Evolutionary conservation across 1,140 invertebrate genomes (phyloP), one percentile per base, ranked within the genome.

Genomic region (honey bee (Apis mellifera)): DNA sequence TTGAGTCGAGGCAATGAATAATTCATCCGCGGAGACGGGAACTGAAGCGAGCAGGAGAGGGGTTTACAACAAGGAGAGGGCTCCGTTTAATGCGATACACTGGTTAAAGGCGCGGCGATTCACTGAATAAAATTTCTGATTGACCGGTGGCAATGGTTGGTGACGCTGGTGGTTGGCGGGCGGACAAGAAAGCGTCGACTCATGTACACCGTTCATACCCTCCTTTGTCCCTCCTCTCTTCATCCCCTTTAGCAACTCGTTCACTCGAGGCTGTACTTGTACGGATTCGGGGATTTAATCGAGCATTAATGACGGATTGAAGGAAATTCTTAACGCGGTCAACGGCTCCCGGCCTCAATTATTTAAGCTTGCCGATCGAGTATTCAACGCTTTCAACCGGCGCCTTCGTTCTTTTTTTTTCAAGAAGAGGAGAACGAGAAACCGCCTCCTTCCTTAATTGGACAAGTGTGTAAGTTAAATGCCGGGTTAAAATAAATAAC

Each of bases 101-200:
- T 90, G 88, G 91, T 90, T 90, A 89, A 76, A 90, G 87, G 89
- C 87, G 90, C 89, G 90, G 89, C 87, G 84, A 89, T 91, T 89
- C 89, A 90, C 89, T 85, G 90, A 92, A 91, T 92, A 91, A 93
- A 92, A 91, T 92, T 89, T 81, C 89, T 92, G 92, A 93, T 93
- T 93, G 92, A 93, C 90, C 89, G 82, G 89, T 89, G 87, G 90
- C 88, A 89, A 84, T 23, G 89, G 71, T 26, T 82, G 89, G 82
- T 88, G 90, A 91, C 85, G 83, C 65, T 80, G 75, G 70, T 83
- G 71, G 85, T 80, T 83, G 85, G 19, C 71, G 85, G 57, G 69
- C 69, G 76, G 32, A 75, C 84, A 90, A 91, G 89, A 91, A 91
- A 91, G 87, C 89, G 87, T 88, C 90, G 86, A 80, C 84, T 86